Base-by-base conservation (phyloP, 2,888 invertebrate genomes). In the Lomographa bimaculata region DNA sequence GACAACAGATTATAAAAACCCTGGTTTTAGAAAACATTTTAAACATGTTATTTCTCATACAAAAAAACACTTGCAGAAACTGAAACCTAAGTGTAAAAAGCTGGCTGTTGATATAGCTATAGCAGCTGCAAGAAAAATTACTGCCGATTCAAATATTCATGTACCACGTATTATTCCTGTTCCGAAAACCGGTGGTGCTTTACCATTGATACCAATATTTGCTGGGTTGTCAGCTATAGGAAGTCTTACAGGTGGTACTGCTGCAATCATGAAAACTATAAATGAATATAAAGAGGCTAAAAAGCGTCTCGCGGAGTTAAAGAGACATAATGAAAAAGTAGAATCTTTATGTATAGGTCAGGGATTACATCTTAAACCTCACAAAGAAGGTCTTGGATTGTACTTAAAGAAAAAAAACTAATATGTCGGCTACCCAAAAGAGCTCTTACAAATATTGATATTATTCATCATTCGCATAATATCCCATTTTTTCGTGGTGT, bases 401-500 rank as follows among this genome's bases (percentile, higher is more conserved):
- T 36, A 37, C 3, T n/a, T 7, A 12, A 5, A 17, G 2, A 17
- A 29, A 14, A 40, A 42, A 42, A 36, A 42, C 35, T 19, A 36
- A 33, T 2, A 3, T 4, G 8, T 7, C 10, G 11, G 11, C 11
- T 32, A 23, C 32, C 32, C 5, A 32, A 17, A 7, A 14, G 23
- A 1, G 16, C 32, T n/a, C 12, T 36, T 0, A 36, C 35, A 6
- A 21, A 30, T 12, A 10, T 36, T 3, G 32, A 32, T 36, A 27
- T 42, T 1, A 6, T 18, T 1, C 23, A 27, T 5, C 17, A 27
- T 7, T 1, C 21, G 0, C 5, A 6, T 1, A n/a, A 11, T 7
- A 29, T 24, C 2, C 36, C 42, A 2, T 16, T 32, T 20, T 43
- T 42, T 24, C 16, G 42, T 18, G 42, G 42, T 4, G 42, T 36